A percentile compares a stretch with the other conserved stretches of the same genome.
Evolutionary conservation across 2,888 invertebrate species (phyloP).

Genomic region (Tribolium freemani): DNA sequence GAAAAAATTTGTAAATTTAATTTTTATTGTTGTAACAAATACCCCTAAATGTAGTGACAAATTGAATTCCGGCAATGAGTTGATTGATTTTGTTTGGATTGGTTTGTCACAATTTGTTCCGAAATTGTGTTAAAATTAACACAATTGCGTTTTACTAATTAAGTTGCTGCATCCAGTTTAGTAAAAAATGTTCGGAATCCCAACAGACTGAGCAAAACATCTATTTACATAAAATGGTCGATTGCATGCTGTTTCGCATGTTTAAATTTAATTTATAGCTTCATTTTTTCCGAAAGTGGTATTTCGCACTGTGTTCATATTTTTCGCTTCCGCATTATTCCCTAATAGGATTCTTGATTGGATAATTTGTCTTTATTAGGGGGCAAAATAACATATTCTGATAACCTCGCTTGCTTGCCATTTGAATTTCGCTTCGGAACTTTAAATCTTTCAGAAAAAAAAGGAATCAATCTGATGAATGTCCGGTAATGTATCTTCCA

Average conservation of each 20-base stretch:
- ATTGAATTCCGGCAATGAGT: not conserved
- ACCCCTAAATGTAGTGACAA: too few relatives aligned
- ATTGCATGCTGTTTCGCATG: not conserved
- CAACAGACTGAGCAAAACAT: slow-evolving; percentile 1
- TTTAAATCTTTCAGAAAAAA: slow-evolving; percentile 9
- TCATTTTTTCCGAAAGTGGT: not conserved
- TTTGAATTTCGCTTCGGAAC: slow-evolving; percentile 2
- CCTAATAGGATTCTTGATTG: slow-evolving; percentile 24
- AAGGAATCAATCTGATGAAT: slow-evolving; percentile 7
- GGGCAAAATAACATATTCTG: not conserved
- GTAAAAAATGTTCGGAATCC: slow-evolving; percentile 2
- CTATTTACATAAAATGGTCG: slow-evolving; percentile 18
- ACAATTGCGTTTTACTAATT: slow-evolving; percentile 21
- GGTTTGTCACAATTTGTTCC: slow-evolving; percentile 5
- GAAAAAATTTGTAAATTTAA: too few relatives aligned
- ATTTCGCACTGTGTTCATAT: not conserved
- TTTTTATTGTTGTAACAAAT: too few relatives aligned
- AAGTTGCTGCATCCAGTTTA: not conserved
- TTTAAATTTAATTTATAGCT: slow-evolving; percentile 14
- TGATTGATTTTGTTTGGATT: not conserved
- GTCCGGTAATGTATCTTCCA: slow-evolving; percentile 13
- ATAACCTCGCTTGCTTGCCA: not conserved
- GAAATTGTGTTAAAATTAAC: slow-evolving; percentile 7
- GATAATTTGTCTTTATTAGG: slow-evolving; percentile 15
- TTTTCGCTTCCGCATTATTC: slow-evolving; percentile 14